Conservation (phyloP, 2,113 vertebrate species). For the Ranitomeya imitator region DNA sequence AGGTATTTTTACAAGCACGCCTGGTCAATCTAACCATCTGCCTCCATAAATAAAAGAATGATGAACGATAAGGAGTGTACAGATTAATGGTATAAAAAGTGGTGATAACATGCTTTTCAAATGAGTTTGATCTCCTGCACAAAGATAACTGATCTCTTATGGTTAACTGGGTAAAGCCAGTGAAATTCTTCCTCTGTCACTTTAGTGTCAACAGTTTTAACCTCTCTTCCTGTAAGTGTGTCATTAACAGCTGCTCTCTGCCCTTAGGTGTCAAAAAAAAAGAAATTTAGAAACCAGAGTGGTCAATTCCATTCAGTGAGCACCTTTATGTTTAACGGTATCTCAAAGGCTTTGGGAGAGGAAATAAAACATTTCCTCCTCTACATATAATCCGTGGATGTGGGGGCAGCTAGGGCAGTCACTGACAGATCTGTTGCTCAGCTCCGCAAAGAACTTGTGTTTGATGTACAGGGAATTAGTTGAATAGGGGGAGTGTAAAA, state of each 20-base stretch:
- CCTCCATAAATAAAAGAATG: slow-evolving; percentile 25
- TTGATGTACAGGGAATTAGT: slow-evolving; percentile 38
- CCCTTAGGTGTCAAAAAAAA: slow-evolving; percentile 62
- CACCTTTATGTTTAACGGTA: slow-evolving; percentile 59
- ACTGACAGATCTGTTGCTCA: slow-evolving; percentile 34
- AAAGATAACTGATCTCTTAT: slow-evolving; percentile 37
- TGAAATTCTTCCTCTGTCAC: slow-evolving; percentile 49
- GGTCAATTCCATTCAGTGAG: slow-evolving; percentile 62
- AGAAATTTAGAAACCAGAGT: slow-evolving; percentile 63
- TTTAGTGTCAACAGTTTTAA: slow-evolving; percentile 62
- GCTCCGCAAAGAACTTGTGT: not conserved
- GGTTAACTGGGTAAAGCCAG: slow-evolving; percentile 23
- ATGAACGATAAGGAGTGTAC: slow-evolving; percentile 29
- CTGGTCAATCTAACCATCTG: slow-evolving; percentile 8
- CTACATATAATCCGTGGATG: slow-evolving; percentile 33
- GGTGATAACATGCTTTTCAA: not conserved
- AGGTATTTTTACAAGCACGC: slow-evolving; percentile 10
- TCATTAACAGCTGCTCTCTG: slow-evolving; percentile 65
- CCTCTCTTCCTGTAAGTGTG: slow-evolving; percentile 65
- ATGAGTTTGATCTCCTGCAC: slow-evolving; percentile 12
- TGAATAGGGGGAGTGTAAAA: not conserved
- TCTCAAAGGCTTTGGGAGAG: slow-evolving; percentile 59
- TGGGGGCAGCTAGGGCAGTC: slow-evolving; percentile 33
- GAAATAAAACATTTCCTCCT: slow-evolving; percentile 56
- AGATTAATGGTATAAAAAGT: slow-evolving; percentile 34